A percentile compares a stretch with the other conserved stretches of the same genome.
phyloP scores from a whole-genome alignment of 2,888 invertebrate species.

The Coelogynopora nodosa region DNA sequence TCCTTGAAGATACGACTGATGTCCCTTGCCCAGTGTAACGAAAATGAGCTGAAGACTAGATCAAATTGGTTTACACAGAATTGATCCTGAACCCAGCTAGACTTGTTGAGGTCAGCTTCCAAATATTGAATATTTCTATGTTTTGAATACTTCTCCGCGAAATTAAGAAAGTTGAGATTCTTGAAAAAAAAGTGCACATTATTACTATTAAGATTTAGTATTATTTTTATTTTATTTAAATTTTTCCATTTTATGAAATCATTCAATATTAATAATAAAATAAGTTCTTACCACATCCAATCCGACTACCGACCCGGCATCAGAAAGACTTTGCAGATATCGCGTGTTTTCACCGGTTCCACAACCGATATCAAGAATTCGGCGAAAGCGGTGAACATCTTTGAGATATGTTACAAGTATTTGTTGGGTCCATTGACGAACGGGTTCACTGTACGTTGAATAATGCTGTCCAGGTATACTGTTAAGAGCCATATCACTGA shows the following conservation, averaged over 20 bases:
- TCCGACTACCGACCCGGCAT: not conserved
- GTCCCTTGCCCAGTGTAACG: not conserved
- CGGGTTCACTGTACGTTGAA: constrained; percentile 3
- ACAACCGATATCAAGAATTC: not conserved
- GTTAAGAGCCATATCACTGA: constrained; percentile 15
- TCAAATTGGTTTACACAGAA: not conserved
- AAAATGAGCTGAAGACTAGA: not conserved
- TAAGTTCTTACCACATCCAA: not conserved
- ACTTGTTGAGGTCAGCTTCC: not conserved
- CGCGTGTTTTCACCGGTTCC: not conserved
- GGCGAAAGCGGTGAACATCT: not conserved
- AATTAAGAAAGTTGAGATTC: not conserved
- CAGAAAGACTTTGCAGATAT: not conserved
- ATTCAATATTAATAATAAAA: constrained; percentile 10
- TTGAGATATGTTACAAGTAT: not conserved
- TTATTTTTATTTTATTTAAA: not conserved
- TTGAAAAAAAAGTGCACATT: not conserved
- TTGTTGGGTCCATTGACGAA: not conserved
- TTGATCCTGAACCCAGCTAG: not conserved
- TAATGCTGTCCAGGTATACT: not conserved
- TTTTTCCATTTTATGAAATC: too few species aligned
- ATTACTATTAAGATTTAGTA: not conserved
- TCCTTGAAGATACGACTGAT: not conserved
- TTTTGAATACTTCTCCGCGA: not conserved
- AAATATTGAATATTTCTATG: not conserved